Conservation (phyloP, 2,888 invertebrate species). For the Cantharis nigra region DNA sequence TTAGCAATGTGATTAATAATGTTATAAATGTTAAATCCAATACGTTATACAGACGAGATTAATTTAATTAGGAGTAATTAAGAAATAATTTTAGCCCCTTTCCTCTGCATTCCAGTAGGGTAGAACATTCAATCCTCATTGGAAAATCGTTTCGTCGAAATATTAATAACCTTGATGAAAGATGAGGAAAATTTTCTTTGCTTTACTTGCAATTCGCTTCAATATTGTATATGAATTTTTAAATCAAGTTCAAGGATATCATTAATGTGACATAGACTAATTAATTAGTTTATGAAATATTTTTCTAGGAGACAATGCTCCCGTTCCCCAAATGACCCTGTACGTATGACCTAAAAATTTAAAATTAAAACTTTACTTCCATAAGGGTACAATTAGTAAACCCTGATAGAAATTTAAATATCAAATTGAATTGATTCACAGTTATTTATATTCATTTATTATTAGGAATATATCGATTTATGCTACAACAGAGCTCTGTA, state of each 20-base stretch:
- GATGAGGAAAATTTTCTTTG: background rate
- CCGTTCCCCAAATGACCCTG: background rate
- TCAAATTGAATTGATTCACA: background rate
- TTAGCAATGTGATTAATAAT: background rate
- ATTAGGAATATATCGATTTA: background rate
- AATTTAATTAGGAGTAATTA: background rate
- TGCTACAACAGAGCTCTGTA: background rate
- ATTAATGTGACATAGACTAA: background rate
- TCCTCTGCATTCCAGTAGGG: background rate
- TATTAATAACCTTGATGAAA: background rate
- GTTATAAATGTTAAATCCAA: background rate
- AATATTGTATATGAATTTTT: background rate
- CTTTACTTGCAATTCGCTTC: background rate
- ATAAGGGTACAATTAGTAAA: background rate
- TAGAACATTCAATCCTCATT: background rate
- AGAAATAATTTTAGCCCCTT: background rate
- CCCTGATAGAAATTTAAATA: background rate
- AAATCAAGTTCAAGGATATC: background rate
- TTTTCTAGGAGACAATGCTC: background rate
- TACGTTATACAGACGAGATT: background rate
- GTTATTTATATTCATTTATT: background rate
- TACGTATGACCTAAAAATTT: background rate
- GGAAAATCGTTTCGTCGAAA: background rate
- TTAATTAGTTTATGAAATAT: background rate
- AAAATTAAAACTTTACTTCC: background rate